Percentiles rank a stretch among this genome's conserved stretches.
phyloP scores from a whole-genome alignment of 2,888 invertebrate genomes.

The Octodonta nipae region DNA sequence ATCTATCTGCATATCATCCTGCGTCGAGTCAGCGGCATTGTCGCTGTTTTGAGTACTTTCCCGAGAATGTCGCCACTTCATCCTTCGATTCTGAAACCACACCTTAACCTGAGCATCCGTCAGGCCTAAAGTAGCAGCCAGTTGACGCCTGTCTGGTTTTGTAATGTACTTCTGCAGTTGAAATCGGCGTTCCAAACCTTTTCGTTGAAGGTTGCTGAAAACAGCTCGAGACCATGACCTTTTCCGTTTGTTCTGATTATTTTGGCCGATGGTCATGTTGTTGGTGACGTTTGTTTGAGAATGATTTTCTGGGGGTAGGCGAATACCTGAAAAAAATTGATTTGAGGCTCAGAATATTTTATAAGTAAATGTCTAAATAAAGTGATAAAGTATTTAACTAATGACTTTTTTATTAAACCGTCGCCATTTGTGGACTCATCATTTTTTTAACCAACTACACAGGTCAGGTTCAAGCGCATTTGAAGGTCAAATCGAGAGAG shows the following conservation, averaged over 20 bases:
- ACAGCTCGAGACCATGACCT: conserved; percentile 91
- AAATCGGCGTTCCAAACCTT: conserved; percentile 82
- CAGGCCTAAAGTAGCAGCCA: conserved; percentile 80
- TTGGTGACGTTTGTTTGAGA: too few species aligned
- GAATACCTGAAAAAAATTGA: too few species aligned
- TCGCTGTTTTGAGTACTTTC: conserved; percentile 24
- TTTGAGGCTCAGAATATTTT: too few species aligned
- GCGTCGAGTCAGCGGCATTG: conserved; percentile 28
- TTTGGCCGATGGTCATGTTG: background rate
- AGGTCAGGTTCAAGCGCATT: too few species aligned
- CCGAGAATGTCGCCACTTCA: conserved; percentile 37
- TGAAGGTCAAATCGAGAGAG: too few species aligned
- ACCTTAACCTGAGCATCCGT: conserved; percentile 83
- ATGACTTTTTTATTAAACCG: too few species aligned
- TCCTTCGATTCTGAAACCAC: conserved; percentile 71
- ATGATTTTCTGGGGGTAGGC: too few species aligned
- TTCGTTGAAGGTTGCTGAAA: conserved; percentile 87
- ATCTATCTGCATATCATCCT: conserved; percentile 32
- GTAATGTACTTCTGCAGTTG: conserved; percentile 92
- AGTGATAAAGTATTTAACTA: too few species aligned
- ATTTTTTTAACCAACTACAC: too few species aligned
- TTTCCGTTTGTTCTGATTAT: conserved; percentile 51
- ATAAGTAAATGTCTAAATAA: too few species aligned
- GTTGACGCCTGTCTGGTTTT: conserved; percentile 81
- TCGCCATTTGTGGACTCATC: too few species aligned